These are phyloP conservation scores for Pangasius macronema DNA, from an alignment of 2,797 vertebrate genomes.

Conservation along the genomic window DNA sequence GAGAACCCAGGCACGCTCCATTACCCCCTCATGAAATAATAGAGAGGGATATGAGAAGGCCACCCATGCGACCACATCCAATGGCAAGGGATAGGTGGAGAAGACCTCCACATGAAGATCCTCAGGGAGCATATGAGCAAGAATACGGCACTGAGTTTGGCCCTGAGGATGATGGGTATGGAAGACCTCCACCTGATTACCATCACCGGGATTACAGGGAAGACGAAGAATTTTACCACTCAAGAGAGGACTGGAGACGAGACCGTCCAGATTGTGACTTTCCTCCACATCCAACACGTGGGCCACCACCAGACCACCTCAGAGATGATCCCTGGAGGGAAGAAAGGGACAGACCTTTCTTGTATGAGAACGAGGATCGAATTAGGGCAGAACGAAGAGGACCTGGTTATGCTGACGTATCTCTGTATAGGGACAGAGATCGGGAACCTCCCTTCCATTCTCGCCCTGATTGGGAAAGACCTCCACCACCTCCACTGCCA, in stretches of 20 bases:
- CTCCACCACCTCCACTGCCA: conserved; percentile 63
- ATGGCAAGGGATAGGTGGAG: conserved; percentile 69
- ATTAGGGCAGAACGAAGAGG: conserved; percentile 80
- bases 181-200: conserved; percentile 74
- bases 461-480: conserved; percentile 79
- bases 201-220: conserved; percentile 76
- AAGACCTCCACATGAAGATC: conserved; percentile 70
- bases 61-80: conserved; percentile 57
- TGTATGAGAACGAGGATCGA: conserved; percentile 80
- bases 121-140: conserved; percentile 71
- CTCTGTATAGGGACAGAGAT: conserved; percentile 73
- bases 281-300: conserved; percentile 75
- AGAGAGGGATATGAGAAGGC: conserved; percentile 67
- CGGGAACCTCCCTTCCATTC: conserved; percentile 73
- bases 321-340: conserved; percentile 85
- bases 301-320: conserved; percentile 80
- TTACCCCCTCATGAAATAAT: conserved; percentile 75
- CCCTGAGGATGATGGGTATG: conserved; percentile 73
- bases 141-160: conserved; percentile 67
- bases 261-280: conserved; percentile 77
- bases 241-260: conserved; percentile 81
- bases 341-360: conserved; percentile 79
- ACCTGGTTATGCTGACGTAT: conserved; percentile 83
- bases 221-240: conserved; percentile 77
- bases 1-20: conserved; percentile 73